Base-by-base conservation (phyloP, 2,888 invertebrate species). In the Hemistola chrysoprasaria region DNA sequence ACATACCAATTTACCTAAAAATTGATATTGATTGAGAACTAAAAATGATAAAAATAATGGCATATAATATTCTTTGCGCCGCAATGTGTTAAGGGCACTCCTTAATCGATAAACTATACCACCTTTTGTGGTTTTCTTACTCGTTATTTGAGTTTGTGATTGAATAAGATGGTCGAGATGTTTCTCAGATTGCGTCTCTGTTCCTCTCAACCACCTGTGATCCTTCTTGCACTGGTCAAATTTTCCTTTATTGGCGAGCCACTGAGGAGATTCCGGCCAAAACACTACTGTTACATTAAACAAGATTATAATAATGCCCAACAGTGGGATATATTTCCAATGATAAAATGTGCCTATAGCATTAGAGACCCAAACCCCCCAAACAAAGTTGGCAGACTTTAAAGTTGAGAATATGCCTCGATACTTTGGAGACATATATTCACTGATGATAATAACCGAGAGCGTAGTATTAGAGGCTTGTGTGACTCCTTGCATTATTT, bases 321-420 rank as follows among this genome's bases (percentile, higher is more conserved):
- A n/a, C 6, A 56, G 8, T 7, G 55, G 35, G 8, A 61, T 56
- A 22, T 46, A 48, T 11, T 38, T 63, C 61, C 62, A 61, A 31
- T 51, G 24, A 4, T 38, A 49, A 28, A 52, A 55, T 1, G 59
- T 59, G 1, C 64, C 65, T 6, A 62, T 53, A 1, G 53, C 48
- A 11, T 65, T 64, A 1, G 61, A 38, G 1, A 51, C 42, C 57
- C 60, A 63, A 3, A 59, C 25, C 3, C 60, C 61, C 56, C 59
- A 58, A n/a, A 40, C 49, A 1, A 52, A 36, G 0, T 51, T 53
- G 0, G 62, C 56, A 1, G 54, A 49, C 39, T 60, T 62, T 1
- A 64, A 39, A 1, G 53, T 51, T 3, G 60, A 35, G 20, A 59
- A 58, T 24, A 55, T 24, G 0, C 54, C 59, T 27, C 59, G 36